These are phyloP conservation scores for Rafetus swinhoei DNA, from an alignment of 2,113 vertebrate species.

Conservation along the genomic window DNA sequence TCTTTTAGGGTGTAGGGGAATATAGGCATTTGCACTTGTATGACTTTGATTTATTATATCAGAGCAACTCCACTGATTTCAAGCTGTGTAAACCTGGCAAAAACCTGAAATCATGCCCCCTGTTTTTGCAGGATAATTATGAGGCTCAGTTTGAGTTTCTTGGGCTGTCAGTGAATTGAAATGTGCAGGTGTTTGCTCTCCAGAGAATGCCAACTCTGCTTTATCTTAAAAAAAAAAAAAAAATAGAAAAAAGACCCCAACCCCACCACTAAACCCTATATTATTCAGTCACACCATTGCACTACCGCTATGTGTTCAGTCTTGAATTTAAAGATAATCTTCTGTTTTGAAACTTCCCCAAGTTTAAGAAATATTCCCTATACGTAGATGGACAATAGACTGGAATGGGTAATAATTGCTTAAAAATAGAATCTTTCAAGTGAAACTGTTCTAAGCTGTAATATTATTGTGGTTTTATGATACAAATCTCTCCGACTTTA, in stretches of 20 bases:
- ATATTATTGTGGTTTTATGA: not conserved
- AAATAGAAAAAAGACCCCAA: not conserved
- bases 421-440: rapidly evolving
- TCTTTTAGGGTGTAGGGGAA: not conserved
- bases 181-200: not conserved
- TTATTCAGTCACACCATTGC: rapidly evolving
- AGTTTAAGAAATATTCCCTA: not conserved
- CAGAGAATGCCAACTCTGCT: not conserved
- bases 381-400: not conserved
- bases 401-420: not conserved
- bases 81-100: not conserved
- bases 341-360: not conserved
- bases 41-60: rapidly evolving
- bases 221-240: not conserved
- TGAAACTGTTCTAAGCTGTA: rapidly evolving
- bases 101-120: not conserved
- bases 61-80: not conserved
- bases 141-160: not conserved
- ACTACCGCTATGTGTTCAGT: rapidly evolving
- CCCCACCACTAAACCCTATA: rapidly evolving
- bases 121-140: rapidly evolving
- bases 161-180: not conserved
- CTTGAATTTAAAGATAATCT: not conserved
- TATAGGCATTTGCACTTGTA: rapidly evolving
- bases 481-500: not conserved